Percentiles rank a stretch among this genome's conserved stretches.
Evolutionary conservation across 1,140 invertebrate genomes (phyloP).

Genomic region (Aphis craccivora): DNA sequence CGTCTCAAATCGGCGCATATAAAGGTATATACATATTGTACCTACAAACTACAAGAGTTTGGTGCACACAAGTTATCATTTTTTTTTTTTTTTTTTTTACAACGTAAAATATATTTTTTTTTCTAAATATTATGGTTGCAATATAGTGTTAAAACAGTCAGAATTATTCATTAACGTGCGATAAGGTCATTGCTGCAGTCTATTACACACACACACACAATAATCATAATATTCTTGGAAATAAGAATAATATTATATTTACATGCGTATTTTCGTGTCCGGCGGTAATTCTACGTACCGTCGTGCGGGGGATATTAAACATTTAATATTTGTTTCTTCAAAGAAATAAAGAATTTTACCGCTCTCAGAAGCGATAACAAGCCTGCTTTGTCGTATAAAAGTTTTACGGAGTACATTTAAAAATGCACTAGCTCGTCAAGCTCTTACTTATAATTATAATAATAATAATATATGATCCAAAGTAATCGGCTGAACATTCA

Average conservation of each 20-base stretch:
- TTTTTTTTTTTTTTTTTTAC: neutral
- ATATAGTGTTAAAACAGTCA: neutral
- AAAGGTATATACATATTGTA: too few species aligned
- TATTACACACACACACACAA: neutral
- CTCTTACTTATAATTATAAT: neutral
- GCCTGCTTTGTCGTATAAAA: neutral
- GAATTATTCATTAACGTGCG: neutral
- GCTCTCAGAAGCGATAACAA: neutral
- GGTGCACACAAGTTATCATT: neutral
- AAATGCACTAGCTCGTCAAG: neutral
- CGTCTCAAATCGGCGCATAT: neutral
- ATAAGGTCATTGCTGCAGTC: neutral
- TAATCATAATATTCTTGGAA: neutral
- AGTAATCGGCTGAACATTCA: neutral
- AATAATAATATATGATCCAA: neutral
- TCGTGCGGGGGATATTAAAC: neutral
- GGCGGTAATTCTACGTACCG: neutral
- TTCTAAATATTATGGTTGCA: neutral
- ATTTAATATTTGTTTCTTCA: constrained; percentile 9
- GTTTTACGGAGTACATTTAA: neutral
- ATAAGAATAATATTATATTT: constrained; percentile 20
- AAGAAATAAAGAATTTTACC: neutral
- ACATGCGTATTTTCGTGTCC: constrained; percentile 6
- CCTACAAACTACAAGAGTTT: too few species aligned
- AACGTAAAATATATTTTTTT: neutral